These are phyloP conservation scores for Phaethornis superciliosus DNA, from an alignment of 2,113 vertebrate genomes.

Conservation along the genomic window DNA sequence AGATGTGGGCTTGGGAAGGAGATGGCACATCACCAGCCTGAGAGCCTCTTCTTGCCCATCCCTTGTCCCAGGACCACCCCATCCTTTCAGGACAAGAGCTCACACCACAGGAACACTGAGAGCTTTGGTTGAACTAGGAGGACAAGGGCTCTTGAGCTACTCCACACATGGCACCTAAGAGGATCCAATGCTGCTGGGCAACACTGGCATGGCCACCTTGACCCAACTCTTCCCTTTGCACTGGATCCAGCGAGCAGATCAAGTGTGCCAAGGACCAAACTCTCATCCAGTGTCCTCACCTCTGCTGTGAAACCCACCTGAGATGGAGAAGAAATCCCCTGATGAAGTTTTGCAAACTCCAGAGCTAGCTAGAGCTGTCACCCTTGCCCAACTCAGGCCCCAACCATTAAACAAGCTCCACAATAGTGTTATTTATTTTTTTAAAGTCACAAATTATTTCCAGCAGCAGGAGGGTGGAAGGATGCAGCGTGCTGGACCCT, in stretches of 20 bases:
- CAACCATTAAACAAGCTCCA: constrained; percentile 61
- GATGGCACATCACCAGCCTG: neutral
- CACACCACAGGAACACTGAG: neutral
- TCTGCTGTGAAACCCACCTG: neutral
- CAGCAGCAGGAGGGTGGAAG: constrained; percentile 79
- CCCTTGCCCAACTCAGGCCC: constrained; percentile 52
- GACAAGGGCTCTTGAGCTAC: neutral
- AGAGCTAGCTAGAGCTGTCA: neutral
- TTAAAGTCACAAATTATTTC: constrained; percentile 77
- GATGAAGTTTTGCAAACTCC: neutral
- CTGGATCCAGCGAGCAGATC: accelerated
- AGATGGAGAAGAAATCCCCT: neutral
- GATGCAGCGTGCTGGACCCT: constrained; percentile 68
- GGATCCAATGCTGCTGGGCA: neutral
- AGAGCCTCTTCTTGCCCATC: neutral
- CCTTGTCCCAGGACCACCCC: neutral
- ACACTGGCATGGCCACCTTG: accelerated
- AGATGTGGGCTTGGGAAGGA: too few species aligned
- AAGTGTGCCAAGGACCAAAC: accelerated
- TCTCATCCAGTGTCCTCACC: neutral
- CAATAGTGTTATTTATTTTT: constrained; percentile 74
- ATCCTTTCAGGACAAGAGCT: neutral
- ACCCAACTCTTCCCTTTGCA: neutral
- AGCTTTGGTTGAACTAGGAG: neutral
- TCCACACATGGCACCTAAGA: neutral